phyloP scores from a whole-genome alignment of 2,888 invertebrate species.

The Hetaerina titia region DNA sequence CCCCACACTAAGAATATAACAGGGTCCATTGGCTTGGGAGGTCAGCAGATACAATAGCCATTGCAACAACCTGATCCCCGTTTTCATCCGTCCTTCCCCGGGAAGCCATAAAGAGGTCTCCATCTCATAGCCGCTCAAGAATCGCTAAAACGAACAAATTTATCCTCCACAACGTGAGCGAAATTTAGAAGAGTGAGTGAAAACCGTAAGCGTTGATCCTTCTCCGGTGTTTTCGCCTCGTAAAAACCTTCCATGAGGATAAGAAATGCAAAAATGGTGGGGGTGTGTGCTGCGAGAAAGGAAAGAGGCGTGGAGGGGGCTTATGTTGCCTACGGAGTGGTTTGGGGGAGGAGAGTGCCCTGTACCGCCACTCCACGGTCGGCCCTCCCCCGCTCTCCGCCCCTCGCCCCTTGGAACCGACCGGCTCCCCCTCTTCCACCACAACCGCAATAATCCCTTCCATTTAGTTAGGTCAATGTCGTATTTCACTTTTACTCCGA shows the following conservation, averaged over 20 bases:
- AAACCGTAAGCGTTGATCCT: neutral
- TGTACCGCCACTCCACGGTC: neutral
- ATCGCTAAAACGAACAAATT: neutral
- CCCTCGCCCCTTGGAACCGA: neutral
- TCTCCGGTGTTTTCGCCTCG: conserved; percentile 34
- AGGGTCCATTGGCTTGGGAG: neutral
- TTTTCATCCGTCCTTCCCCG: neutral
- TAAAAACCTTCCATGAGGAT: conserved; percentile 23
- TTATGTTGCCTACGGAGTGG: neutral
- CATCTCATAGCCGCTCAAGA: neutral
- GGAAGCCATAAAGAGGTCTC: neutral
- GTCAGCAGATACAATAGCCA: neutral
- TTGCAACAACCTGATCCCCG: neutral
- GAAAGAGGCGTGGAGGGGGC: neutral
- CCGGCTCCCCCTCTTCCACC: neutral
- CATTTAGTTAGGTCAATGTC: conserved; percentile 44
- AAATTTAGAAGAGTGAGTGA: neutral
- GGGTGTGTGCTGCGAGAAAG: neutral
- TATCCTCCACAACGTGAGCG: conserved; percentile 1
- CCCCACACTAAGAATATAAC: neutral
- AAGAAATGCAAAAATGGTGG: neutral
- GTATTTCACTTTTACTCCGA: neutral
- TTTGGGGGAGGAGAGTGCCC: neutral
- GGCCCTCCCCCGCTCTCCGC: neutral
- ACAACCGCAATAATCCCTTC: neutral